These are phyloP conservation scores for Prolemur simus DNA, from an alignment of 2,113 vertebrate genomes.

Conservation along the genomic window DNA sequence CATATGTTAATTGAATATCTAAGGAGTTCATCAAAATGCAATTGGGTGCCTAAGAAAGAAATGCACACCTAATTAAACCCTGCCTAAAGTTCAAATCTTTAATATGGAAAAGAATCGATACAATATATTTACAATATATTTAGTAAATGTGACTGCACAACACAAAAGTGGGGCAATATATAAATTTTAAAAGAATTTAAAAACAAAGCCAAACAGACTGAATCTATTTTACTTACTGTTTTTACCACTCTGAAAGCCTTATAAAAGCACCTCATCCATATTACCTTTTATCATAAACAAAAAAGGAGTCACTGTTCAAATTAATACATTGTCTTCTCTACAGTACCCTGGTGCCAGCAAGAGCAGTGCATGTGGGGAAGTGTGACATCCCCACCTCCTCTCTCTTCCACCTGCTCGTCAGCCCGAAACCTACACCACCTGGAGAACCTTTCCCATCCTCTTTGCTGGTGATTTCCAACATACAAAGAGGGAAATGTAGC, in stretches of 20 bases:
- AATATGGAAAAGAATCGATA: neutral
- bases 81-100: slow-evolving; percentile 26
- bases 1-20: slow-evolving; percentile 50
- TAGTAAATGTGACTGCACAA: neutral
- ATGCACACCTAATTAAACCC: slow-evolving; percentile 38
- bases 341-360: neutral
- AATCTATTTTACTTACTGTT: neutral
- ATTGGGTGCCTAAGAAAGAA: slow-evolving; percentile 7
- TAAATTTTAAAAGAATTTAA: neutral
- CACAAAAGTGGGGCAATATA: neutral
- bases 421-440: rapidly evolving
- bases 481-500: neutral
- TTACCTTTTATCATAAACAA: neutral
- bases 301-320: neutral
- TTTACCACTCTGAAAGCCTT: neutral
- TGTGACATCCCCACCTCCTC: neutral
- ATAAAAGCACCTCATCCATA: neutral
- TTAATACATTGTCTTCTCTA: neutral
- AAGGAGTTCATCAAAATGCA: slow-evolving; percentile 55
- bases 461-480: neutral
- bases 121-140: neutral
- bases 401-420: neutral
- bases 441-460: neutral
- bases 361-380: neutral
- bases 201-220: neutral